A percentile compares a stretch with the other conserved stretches of the same genome.
Evolutionary conservation across 2,797 vertebrate genomes (phyloP).

Genomic region (Mallotus villosus): DNA sequence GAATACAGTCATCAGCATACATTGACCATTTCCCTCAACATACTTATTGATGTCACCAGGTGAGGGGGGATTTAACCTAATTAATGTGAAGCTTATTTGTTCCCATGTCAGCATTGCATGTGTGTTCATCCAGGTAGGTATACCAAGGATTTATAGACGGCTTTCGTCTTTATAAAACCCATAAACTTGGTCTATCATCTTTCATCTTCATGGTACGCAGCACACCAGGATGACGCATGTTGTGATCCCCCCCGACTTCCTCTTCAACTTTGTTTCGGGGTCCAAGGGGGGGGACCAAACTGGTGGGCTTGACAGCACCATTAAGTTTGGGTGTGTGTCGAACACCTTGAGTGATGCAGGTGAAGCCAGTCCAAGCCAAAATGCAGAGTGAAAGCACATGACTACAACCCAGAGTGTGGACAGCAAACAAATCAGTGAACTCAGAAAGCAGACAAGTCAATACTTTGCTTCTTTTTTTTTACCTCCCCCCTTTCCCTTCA

Average conservation of each 20-base stretch:
- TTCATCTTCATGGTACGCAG: background rate
- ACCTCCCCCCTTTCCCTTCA: slow-evolving; percentile 17
- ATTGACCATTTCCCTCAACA: background rate
- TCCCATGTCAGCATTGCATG: too few species aligned
- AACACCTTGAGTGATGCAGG: background rate
- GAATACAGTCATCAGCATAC: background rate
- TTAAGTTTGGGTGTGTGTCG: background rate
- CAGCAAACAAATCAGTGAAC: slow-evolving; percentile 15
- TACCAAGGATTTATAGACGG: background rate
- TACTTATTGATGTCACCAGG: too few species aligned
- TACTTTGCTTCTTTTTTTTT: slow-evolving; percentile 1
- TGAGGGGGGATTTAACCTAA: background rate
- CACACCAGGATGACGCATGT: too few species aligned
- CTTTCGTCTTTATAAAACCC: background rate
- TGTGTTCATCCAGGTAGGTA: background rate
- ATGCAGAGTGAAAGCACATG: slow-evolving; percentile 6
- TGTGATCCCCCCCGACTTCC: background rate
- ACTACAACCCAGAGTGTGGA: slow-evolving; percentile 5
- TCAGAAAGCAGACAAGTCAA: slow-evolving; percentile 18
- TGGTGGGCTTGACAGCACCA: background rate
- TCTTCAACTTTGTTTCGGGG: background rate
- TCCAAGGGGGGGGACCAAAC: background rate
- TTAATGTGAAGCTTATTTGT: background rate
- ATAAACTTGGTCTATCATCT: background rate
- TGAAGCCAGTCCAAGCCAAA: slow-evolving; percentile 13